Conservation (phyloP, 2,797 vertebrate genomes). For the Valencia hispanica region DNA sequence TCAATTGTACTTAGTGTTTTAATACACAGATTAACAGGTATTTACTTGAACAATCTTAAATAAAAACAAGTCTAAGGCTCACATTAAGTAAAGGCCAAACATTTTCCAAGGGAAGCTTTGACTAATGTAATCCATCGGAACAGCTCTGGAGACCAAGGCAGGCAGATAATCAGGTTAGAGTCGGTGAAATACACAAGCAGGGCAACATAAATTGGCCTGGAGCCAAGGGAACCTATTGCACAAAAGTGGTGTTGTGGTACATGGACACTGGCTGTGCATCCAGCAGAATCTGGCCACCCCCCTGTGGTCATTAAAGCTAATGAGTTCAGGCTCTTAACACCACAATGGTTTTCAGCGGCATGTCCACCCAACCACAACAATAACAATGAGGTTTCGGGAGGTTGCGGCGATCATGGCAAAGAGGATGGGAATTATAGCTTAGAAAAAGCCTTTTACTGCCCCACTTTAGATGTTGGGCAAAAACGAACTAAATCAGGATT, state of each 20-base stretch:
- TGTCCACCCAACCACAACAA: constrained; percentile 18
- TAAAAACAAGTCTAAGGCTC: constrained; percentile 58
- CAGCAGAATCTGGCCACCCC: constrained; percentile 31
- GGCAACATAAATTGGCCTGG: constrained; percentile 61
- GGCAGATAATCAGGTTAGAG: constrained; percentile 73
- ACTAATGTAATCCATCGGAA: constrained; percentile 77
- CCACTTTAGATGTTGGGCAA: not conserved
- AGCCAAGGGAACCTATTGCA: constrained; percentile 45
- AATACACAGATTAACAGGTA: constrained; percentile 40
- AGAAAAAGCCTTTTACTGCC: not conserved
- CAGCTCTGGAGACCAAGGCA: constrained; percentile 57
- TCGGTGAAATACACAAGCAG: constrained; percentile 55
- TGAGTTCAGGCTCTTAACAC: constrained; percentile 56
- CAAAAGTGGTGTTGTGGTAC: constrained; percentile 32
- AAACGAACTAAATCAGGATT: not conserved
- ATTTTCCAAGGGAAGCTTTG: constrained; percentile 67
- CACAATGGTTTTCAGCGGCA: constrained; percentile 28
- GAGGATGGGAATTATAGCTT: not conserved
- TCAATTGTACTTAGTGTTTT: constrained; percentile 43
- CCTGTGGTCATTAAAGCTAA: constrained; percentile 61
- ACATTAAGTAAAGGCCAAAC: constrained; percentile 64
- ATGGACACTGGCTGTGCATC: constrained; percentile 31
- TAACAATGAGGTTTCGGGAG: constrained; percentile 26
- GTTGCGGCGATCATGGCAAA: not conserved
- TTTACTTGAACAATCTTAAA: constrained; percentile 31